Evolutionary conservation across 2,888 invertebrate genomes (phyloP), one percentile per base, ranked within the genome.

Genomic region (Napeogenes sylphis): DNA sequence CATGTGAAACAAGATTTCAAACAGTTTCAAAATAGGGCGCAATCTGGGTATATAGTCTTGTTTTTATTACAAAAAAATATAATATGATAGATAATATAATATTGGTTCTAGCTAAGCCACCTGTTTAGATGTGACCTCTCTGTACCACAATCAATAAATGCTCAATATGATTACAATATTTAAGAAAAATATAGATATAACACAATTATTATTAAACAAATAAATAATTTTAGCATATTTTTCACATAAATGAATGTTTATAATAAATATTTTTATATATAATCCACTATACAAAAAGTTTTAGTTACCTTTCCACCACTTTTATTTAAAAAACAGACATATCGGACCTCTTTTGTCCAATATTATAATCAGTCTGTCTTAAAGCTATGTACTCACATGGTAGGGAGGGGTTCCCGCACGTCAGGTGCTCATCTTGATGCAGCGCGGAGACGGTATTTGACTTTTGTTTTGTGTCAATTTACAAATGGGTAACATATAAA

Each of bases 401-500:
- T 69, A 71, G 81, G 77, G 70, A 72, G 78, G 67, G 69, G 76
- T 73, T 66, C 69, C 66, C 72, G 68, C 75, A 75, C 76, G 73
- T 72, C 67, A 71, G 77, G 71, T 71, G 77, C 74, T 73, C 79
- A 72, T 77, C 85, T 78, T 73, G 81, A 74, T 51, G 51, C 75
- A 81, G 80, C 84, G 78, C 85, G 71, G 79, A 81, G 76, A 79
- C 78, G 81, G 78, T 79, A 83, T 89, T 90, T 90, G 90, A 90
- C 90, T 90, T 89, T 90, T 84, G 88, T 89, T 85, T 89, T 90
- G 88, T 90, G 90, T 90, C 90, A 90, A 90, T 90, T 90, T 89
- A 90, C 84, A 90, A 90, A 90, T 88, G 90, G 90, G 88, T 89
- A 88, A 90, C 90, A 90, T 90, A 90, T 87, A 90, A 90, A 90